Percentiles rank a stretch among this genome's conserved stretches.
phyloP scores from a whole-genome alignment of 2,113 vertebrate species.

The Corythaeola cristata region DNA sequence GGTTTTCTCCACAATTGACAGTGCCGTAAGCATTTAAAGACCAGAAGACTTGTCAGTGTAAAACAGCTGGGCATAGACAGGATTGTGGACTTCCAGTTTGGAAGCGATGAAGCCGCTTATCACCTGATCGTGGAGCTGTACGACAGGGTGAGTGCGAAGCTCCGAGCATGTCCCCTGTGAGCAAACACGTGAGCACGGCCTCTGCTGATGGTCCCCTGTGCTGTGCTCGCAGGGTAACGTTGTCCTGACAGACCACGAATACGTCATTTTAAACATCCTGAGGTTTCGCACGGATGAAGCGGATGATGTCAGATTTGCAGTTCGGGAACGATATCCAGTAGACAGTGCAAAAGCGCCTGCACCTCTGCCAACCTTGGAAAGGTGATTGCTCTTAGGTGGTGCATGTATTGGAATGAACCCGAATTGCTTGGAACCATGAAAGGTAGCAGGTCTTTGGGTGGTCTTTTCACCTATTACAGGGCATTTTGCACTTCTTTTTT shows the following conservation, averaged over 20 bases:
- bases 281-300: constrained; percentile 88
- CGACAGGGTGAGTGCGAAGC: constrained; percentile 85
- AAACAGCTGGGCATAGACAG: constrained; percentile 92
- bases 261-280: constrained; percentile 92
- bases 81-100: constrained; percentile 96
- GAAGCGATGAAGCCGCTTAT: constrained; percentile 93
- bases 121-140: constrained; percentile 95
- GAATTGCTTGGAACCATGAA: neutral
- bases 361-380: constrained; percentile 83
- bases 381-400: constrained; percentile 53
- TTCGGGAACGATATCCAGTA: constrained; percentile 90
- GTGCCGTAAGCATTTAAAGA: constrained; percentile 94
- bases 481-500: neutral
- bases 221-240: constrained; percentile 86
- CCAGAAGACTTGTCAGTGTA: constrained; percentile 84
- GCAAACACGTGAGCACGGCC: accelerated
- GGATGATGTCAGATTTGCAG: constrained; percentile 93
- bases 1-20: constrained; percentile 37
- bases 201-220: neutral
- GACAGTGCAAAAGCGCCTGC: constrained; percentile 81
- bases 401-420: neutral
- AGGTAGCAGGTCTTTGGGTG: too few species aligned
- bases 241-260: constrained; percentile 91
- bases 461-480: accelerated
- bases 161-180: accelerated